Percentiles rank a stretch among this genome's conserved stretches.
Evolutionary conservation across 2,888 invertebrate species (phyloP).

Genomic region (Embidobia sp.): DNA sequence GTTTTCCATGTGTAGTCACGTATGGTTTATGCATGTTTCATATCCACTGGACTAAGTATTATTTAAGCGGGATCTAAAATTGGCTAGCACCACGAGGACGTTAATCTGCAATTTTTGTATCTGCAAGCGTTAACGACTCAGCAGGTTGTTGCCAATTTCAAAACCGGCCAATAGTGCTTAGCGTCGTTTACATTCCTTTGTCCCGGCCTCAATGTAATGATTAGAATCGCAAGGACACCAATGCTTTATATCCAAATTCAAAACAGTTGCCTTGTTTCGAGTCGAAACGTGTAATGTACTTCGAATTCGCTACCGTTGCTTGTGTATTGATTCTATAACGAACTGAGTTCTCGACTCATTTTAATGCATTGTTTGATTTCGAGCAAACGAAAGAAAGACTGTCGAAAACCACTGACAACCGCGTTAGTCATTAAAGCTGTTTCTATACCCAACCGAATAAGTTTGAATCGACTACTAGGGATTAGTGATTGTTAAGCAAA

Average conservation of each 20-base stretch:
- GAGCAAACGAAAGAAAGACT: constrained; percentile 7
- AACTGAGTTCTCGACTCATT: background rate
- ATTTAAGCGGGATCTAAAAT: too few species aligned
- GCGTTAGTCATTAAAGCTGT: background rate
- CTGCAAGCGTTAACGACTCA: too few species aligned
- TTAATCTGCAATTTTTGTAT: too few species aligned
- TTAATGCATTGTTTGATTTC: background rate
- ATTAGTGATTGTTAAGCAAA: too few species aligned
- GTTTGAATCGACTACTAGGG: background rate
- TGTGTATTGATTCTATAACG: constrained; percentile 1
- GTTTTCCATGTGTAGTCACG: too few species aligned
- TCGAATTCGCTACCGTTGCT: background rate
- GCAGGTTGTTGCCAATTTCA: too few species aligned
- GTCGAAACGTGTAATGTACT: background rate
- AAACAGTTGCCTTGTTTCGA: constrained; percentile 7
- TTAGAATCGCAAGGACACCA: background rate
- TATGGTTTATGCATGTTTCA: too few species aligned
- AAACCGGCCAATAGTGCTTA: background rate
- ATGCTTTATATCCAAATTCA: background rate
- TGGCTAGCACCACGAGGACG: too few species aligned
- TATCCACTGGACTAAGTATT: too few species aligned
- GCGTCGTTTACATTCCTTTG: constrained; percentile 26
- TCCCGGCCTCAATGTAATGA: constrained; percentile 1
- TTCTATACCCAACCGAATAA: background rate
- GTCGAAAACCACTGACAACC: constrained; percentile 5